A percentile compares a stretch with the other conserved stretches of the same genome.
These are phyloP conservation scores for Sialis fuliginosa DNA, from an alignment of 2,888 invertebrate genomes.

Conservation along the genomic window DNA sequence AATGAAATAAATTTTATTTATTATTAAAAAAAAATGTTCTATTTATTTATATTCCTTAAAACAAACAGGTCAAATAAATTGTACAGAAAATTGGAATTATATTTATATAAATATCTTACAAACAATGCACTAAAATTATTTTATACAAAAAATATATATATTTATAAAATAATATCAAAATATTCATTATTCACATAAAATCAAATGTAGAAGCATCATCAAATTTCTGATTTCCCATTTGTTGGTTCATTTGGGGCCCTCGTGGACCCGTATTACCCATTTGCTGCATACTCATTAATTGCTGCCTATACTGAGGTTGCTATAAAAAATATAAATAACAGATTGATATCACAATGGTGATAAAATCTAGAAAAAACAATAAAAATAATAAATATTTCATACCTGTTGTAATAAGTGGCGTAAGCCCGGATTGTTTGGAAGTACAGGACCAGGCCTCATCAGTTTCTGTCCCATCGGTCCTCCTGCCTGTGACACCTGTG, in stretches of 20 bases:
- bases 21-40: too few species aligned
- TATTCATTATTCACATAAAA: slow-evolving; percentile 18
- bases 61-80: too few species aligned
- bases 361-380: neutral
- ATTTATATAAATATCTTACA: too few species aligned
- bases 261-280: slow-evolving; percentile 29
- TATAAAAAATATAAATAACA: slow-evolving; percentile 20
- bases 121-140: neutral
- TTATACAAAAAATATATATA: neutral
- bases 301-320: slow-evolving; percentile 54
- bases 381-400: slow-evolving; percentile 10
- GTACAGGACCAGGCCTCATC: slow-evolving; percentile 34
- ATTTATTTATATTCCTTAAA: too few species aligned
- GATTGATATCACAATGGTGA: neutral
- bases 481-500: slow-evolving; percentile 9
- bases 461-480: slow-evolving; percentile 35
- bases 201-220: slow-evolving; percentile 32
- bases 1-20: too few species aligned
- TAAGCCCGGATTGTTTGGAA: slow-evolving; percentile 62
- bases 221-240: slow-evolving; percentile 26
- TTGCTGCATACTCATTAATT: slow-evolving; percentile 35
- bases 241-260: slow-evolving; percentile 26
- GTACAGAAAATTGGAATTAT: too few species aligned
- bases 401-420: slow-evolving; percentile 67
- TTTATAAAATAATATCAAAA: neutral